Percentiles rank a stretch among this genome's conserved stretches.
These are phyloP conservation scores for Pachyrhynchus sulphureomaculatus DNA, from an alignment of 1,140 invertebrate genomes.

Conservation along the genomic window DNA sequence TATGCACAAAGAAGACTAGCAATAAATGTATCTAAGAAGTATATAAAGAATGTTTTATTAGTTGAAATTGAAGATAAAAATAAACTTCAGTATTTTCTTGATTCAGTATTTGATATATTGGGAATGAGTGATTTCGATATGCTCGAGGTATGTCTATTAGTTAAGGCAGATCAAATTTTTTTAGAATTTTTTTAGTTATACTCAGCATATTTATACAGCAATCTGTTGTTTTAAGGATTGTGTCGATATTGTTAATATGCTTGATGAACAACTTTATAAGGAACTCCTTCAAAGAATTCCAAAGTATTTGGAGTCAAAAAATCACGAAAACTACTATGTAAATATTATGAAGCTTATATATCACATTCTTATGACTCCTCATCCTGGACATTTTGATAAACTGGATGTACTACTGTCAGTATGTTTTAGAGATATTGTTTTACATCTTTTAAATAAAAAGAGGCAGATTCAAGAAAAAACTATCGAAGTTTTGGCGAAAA, in stretches of 20 bases:
- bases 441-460: constrained; percentile 25
- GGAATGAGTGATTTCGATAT: constrained; percentile 17
- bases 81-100: constrained; percentile 30
- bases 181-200: too few species aligned
- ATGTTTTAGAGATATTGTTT: constrained; percentile 21
- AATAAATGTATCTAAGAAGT: constrained; percentile 15
- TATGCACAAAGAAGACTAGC: constrained; percentile 6
- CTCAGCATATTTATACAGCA: not conserved
- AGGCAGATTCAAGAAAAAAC: constrained; percentile 19
- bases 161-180: too few species aligned
- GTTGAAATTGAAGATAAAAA: constrained; percentile 21
- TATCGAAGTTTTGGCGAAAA: constrained; percentile 24
- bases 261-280: constrained; percentile 25
- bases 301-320: constrained; percentile 25
- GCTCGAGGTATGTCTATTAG: constrained; percentile 24
- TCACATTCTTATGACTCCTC: constrained; percentile 18
- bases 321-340: constrained; percentile 23
- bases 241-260: constrained; percentile 28
- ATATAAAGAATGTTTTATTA: constrained; percentile 24
- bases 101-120: constrained; percentile 23
- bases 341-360: constrained; percentile 29
- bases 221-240: constrained; percentile 27
- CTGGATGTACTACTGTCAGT: constrained; percentile 24
- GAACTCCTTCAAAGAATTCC: constrained; percentile 23
- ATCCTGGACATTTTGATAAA: constrained; percentile 14